Evolutionary conservation across 2,113 vertebrate species (phyloP).

Genomic region (Cathartes aura): DNA sequence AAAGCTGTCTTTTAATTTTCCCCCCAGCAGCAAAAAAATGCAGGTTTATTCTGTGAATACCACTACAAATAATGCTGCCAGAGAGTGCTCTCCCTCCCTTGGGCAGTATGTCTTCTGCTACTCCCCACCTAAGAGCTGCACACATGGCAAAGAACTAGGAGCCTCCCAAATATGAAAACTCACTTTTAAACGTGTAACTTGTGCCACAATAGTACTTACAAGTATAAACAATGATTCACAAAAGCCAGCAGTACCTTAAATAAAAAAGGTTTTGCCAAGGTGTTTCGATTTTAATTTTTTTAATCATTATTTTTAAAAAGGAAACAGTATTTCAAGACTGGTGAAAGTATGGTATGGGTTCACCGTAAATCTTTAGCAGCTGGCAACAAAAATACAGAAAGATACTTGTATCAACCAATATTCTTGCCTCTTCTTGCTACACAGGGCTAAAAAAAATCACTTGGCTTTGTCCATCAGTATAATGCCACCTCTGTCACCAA

Average conservation of each 20-base stretch:
- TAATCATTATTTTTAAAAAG: not conserved
- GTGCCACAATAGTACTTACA: not conserved
- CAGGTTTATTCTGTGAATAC: not conserved
- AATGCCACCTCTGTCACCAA: conserved; percentile 18
- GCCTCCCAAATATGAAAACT: not conserved
- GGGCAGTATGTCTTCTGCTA: not conserved
- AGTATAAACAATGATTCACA: not conserved
- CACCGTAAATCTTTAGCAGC: not conserved
- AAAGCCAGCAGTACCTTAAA: not conserved
- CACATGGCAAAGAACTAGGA: not conserved
- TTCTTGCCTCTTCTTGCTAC: not conserved
- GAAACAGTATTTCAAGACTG: not conserved
- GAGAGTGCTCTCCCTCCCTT: not conserved
- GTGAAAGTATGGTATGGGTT: not conserved
- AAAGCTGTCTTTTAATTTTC: not conserved
- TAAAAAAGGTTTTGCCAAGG: not conserved
- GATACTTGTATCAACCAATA: not conserved
- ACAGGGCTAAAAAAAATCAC: not conserved
- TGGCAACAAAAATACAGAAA: not conserved
- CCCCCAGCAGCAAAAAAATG: not conserved
- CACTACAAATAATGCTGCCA: not conserved
- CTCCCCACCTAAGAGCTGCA: not conserved
- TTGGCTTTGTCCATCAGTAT: conserved; percentile 39
- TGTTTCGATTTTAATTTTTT: not conserved
- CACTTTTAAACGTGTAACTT: not conserved